phyloP scores from a whole-genome alignment of 2,113 vertebrate species.

The Dinomys branickii region DNA sequence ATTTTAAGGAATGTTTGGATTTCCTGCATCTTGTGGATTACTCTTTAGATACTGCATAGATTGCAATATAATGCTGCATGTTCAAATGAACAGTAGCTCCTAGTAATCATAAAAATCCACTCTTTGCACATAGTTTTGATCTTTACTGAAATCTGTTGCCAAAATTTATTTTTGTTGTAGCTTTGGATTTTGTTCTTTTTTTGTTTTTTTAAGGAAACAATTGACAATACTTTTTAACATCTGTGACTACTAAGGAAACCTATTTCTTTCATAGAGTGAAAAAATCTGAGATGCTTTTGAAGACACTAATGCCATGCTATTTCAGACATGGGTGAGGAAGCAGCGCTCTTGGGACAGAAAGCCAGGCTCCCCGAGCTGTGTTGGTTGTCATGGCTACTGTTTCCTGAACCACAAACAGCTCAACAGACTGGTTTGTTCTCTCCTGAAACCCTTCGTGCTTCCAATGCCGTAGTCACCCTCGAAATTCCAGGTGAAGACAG shows the following conservation, averaged over 20 bases:
- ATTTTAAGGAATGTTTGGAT: slow-evolving; percentile 88
- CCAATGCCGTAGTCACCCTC: slow-evolving; percentile 64
- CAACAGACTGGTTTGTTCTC: slow-evolving; percentile 44
- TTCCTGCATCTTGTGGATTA: slow-evolving; percentile 85
- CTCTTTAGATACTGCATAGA: slow-evolving; percentile 79
- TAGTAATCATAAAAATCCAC: slow-evolving; percentile 79
- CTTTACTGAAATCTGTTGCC: slow-evolving; percentile 84
- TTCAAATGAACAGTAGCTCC: slow-evolving; percentile 82
- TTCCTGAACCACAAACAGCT: slow-evolving; percentile 41
- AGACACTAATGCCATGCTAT: slow-evolving; percentile 83
- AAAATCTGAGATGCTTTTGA: slow-evolving; percentile 73
- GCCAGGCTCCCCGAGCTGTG: slow-evolving; percentile 61
- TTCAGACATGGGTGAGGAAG: slow-evolving; percentile 74
- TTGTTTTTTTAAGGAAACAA: slow-evolving; percentile 66
- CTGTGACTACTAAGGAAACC: slow-evolving; percentile 77
- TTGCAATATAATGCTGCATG: slow-evolving; percentile 86
- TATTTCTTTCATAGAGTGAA: slow-evolving; percentile 71
- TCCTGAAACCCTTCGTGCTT: slow-evolving; percentile 30
- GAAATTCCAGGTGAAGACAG: slow-evolving; percentile 60
- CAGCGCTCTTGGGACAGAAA: slow-evolving; percentile 52
- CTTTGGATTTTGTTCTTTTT: slow-evolving; percentile 63
- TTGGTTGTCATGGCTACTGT: slow-evolving; percentile 75
- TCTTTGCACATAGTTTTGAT: slow-evolving; percentile 81
- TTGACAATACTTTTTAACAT: slow-evolving; percentile 76
- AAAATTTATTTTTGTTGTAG: slow-evolving; percentile 80